Conservation (phyloP, 1,140 invertebrate species). For the Brachionus angularis region DNA sequence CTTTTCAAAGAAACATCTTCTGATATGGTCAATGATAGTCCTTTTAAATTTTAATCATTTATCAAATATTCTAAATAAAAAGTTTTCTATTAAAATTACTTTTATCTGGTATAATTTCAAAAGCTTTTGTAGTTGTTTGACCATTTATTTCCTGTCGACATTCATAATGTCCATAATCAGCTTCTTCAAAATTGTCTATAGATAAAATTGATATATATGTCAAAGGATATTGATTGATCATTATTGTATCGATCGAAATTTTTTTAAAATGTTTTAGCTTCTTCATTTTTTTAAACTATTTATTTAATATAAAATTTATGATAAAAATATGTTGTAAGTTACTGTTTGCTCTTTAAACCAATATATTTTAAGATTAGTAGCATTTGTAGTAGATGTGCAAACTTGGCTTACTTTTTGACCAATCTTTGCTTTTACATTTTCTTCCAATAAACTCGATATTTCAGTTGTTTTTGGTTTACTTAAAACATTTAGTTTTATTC, state of each 20-base stretch:
- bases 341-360: not conserved
- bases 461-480: not conserved
- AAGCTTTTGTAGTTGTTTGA: not conserved
- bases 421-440: not conserved
- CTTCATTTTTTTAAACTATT: too few relatives aligned
- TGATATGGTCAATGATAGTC: not conserved
- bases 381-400: not conserved
- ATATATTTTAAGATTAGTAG: not conserved
- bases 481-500: not conserved
- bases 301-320: too few relatives aligned
- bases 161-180: slow-evolving; percentile 15
- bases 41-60: too few relatives aligned
- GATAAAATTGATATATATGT: not conserved
- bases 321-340: not conserved
- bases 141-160: not conserved
- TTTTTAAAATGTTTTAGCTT: too few relatives aligned
- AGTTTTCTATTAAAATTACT: not conserved
- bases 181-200: not conserved
- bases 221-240: not conserved
- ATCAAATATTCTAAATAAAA: too few relatives aligned
- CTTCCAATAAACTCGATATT: not conserved
- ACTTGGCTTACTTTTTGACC: not conserved
- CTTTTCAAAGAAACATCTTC: not conserved
- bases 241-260: not conserved
- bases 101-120: slow-evolving; percentile 4